Evolutionary conservation across 2,888 invertebrate species (phyloP).

Genomic region (Hanleya hanleyi): DNA sequence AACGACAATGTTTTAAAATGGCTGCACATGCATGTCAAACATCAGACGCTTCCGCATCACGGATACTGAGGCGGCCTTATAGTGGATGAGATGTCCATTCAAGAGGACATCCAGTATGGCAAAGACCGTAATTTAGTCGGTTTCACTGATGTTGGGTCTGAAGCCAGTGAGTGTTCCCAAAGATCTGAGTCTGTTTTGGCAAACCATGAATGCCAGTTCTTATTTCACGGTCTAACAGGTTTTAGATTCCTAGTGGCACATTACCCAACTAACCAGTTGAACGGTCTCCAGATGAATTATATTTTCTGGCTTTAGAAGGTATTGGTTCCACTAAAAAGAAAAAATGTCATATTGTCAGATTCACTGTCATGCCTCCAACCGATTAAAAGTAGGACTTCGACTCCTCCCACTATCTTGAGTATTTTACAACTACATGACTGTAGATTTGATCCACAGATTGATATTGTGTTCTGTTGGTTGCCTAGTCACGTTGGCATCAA

Average conservation of each 20-base stretch:
- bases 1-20: slow-evolving; percentile 36
- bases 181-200: not conserved
- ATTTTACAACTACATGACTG: too few species aligned
- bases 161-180: not conserved
- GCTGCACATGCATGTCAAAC: slow-evolving; percentile 34
- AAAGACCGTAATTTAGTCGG: not conserved
- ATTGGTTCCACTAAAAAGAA: too few species aligned
- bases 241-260: not conserved
- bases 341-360: too few species aligned
- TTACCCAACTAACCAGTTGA: not conserved
- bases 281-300: not conserved
- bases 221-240: not conserved
- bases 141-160: not conserved
- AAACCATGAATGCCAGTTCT: not conserved
- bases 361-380: too few species aligned
- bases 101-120: slow-evolving; percentile 34
- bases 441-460: too few species aligned
- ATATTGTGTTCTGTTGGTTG: too few species aligned
- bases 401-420: too few species aligned
- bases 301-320: too few species aligned
- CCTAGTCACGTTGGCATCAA: too few species aligned
- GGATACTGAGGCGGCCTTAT: slow-evolving; percentile 37
- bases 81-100: slow-evolving; percentile 43
- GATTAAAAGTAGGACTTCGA: too few species aligned
- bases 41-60: slow-evolving; percentile 30